Evolutionary conservation across 2,888 invertebrate genomes (phyloP).

Genomic region (Sesia apiformis): DNA sequence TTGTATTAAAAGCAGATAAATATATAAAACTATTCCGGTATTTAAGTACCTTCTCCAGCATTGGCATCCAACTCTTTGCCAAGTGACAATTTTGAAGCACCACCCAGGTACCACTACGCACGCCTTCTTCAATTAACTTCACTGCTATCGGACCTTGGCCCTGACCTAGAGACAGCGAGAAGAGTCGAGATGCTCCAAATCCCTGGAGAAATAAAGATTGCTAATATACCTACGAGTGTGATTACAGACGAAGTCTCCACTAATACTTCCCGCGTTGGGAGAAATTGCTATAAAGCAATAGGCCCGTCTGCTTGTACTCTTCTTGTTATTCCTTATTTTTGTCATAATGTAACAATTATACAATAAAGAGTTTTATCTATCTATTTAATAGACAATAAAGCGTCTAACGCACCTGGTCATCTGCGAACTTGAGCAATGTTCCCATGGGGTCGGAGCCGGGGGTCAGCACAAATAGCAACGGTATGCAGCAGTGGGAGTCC

Average conservation of each 20-base stretch:
- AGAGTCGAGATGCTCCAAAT: conserved; percentile 82
- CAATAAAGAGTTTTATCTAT: too few species aligned
- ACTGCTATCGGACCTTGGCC: conserved; percentile 95
- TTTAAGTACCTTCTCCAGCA: conserved; percentile 79
- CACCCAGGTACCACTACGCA: conserved; percentile 92
- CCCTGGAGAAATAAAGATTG: conserved; percentile 55
- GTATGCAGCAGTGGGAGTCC: conserved; percentile 91
- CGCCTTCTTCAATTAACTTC: conserved; percentile 88
- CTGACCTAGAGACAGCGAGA: conserved; percentile 91
- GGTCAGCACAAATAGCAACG: conserved; percentile 91
- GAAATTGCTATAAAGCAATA: too few species aligned
- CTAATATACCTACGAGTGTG: neutral
- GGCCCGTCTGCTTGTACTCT: too few species aligned
- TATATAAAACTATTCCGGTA: neutral
- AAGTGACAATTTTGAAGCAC: conserved; percentile 96
- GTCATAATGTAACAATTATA: too few species aligned
- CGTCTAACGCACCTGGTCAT: conserved; percentile 78
- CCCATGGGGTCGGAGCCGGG: conserved; percentile 96
- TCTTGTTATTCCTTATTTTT: too few species aligned
- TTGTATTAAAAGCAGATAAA: neutral
- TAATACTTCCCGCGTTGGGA: too few species aligned
- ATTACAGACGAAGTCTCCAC: too few species aligned
- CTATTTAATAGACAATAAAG: too few species aligned
- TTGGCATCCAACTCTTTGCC: conserved; percentile 96
- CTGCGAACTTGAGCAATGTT: conserved; percentile 91